Evolutionary conservation across 2,797 vertebrate species (phyloP), one percentile per base, ranked within the genome.

Genomic region (Anabas testudineus): DNA sequence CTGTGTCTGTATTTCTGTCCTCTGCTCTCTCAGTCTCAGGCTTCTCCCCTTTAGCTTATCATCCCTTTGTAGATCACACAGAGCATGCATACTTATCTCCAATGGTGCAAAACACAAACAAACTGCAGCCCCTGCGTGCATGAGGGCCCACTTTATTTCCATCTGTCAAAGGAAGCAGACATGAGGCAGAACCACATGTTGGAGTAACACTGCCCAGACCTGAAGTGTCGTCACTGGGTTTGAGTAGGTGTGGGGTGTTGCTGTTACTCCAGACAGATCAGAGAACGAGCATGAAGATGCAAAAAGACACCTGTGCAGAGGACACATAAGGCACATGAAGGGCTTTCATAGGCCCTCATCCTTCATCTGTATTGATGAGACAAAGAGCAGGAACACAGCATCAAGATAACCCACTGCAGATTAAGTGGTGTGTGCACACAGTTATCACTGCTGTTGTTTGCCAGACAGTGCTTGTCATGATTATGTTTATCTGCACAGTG

Each of bases 41-140:
- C 42, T 46, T 46, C 22, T 53, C 62, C 57, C 74, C 67, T 80
- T 85, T 59, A 76, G 63, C 82, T 83, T 87, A 88, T 87, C 87
- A 76, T 62, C 60, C 71, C 73, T 85, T 76, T 82, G 87, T 86
- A 43, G 51, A 85, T 21, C 53, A 37, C 71, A 79, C 67, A 80
- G 64, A 83, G 48, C 83, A 78, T 46, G 67, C 76, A 58, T 71
- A 82, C 87, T 91, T 88, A 89, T 89, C 87, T 89, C 80, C 82
- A 85, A 73, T 80, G 87, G 76, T 76, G 91, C 87, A 84, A 83
- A 91, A 90, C 86, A 74, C 87, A 88, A 92, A 89, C 87, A 87
- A 76, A 65, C 67, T 43, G 8, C 32, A 49, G 49, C 55, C 77
- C 59, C 78, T 2, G 10, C 42, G 45, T 58, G 82, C 74, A 81